phyloP scores from a whole-genome alignment of 2,113 vertebrate species.

The Semnornis frantzii region DNA sequence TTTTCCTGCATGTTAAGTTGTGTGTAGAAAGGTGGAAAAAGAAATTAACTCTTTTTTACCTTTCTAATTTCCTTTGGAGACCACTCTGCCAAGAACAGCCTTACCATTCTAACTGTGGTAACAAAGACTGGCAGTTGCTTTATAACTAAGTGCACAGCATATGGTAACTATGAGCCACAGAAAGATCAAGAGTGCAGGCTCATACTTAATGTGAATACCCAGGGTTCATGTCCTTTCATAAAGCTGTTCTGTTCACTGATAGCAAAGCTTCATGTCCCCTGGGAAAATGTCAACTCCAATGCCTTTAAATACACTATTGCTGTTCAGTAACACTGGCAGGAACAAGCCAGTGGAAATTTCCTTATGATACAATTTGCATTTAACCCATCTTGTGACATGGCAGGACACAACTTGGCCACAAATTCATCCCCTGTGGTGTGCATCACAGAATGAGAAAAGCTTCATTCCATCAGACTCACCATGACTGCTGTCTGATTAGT shows the following conservation, averaged over 20 bases:
- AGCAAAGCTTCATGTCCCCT: neutral
- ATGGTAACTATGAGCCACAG: neutral
- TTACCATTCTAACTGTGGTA: neutral
- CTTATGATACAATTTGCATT: neutral
- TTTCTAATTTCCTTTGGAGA: neutral
- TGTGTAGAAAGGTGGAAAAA: neutral
- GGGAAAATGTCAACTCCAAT: neutral
- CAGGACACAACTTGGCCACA: neutral
- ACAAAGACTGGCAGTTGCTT: slow-evolving; percentile 22
- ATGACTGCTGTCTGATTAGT: neutral
- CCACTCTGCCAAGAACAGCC: neutral
- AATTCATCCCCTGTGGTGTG: neutral
- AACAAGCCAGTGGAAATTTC: neutral
- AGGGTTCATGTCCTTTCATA: neutral
- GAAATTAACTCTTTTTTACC: neutral
- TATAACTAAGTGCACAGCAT: neutral
- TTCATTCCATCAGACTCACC: slow-evolving; percentile 6
- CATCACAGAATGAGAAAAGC: neutral
- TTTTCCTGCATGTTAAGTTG: neutral
- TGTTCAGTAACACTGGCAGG: neutral
- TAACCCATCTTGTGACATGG: neutral
- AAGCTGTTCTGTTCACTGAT: neutral
- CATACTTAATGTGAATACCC: neutral
- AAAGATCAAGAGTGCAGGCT: neutral
- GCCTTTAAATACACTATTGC: neutral